These are phyloP conservation scores for Ethmia dodecea DNA, from an alignment of 2,888 invertebrate genomes.

Conservation along the genomic window DNA sequence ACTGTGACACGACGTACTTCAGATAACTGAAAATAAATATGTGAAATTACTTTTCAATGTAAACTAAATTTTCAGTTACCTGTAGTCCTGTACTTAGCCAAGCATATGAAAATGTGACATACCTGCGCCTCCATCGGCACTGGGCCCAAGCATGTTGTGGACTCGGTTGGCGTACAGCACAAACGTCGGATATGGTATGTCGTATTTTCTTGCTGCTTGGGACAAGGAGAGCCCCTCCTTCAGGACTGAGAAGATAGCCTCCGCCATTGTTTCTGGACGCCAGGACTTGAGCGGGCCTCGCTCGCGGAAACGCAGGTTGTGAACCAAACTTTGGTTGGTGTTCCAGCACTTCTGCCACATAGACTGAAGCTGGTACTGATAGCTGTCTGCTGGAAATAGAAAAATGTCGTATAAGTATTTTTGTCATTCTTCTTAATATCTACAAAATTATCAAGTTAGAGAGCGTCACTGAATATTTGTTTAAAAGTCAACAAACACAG, in stretches of 20 bases:
- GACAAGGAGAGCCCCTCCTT: conserved; percentile 93
- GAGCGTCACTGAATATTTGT: too few species aligned
- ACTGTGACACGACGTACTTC: too few species aligned
- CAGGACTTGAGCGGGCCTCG: conserved; percentile 95
- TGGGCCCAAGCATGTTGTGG: conserved; percentile 95
- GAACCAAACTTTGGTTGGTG: conserved; percentile 93
- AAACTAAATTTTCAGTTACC: too few species aligned
- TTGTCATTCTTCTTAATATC: too few species aligned
- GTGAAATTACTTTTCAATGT: too few species aligned
- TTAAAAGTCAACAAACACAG: too few species aligned
- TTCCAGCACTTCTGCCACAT: conserved; percentile 99
- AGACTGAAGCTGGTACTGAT: conserved; percentile 95
- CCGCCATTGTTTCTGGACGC: conserved; percentile 96
- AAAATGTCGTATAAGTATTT: conserved; percentile 30
- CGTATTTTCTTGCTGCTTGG: conserved; percentile 95
- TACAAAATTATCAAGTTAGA: too few species aligned
- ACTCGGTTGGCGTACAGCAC: conserved; percentile 95
- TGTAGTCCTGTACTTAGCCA: too few species aligned
- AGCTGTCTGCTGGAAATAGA: conserved; percentile 88
- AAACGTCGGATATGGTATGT: conserved; percentile 96
- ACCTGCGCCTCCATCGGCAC: conserved; percentile 94
- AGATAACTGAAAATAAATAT: too few species aligned
- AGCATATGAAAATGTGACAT: conserved; percentile 52
- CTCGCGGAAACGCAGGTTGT: conserved; percentile 93
- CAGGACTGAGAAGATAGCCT: conserved; percentile 94